phyloP scores from a whole-genome alignment of 2,113 vertebrate genomes.

The Fregetta grallaria region DNA sequence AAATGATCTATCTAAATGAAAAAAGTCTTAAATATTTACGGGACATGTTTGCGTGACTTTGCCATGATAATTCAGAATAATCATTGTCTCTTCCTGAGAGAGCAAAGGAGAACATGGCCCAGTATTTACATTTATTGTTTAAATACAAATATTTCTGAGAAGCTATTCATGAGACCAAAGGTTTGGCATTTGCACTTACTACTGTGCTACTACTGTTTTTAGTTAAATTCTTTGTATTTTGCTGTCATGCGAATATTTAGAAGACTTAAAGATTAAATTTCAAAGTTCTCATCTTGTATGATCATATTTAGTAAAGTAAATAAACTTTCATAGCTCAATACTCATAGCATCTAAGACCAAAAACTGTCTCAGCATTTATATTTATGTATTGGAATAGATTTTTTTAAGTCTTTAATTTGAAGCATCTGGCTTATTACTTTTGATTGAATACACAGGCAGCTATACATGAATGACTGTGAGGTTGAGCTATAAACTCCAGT shows the following conservation, averaged over 20 bases:
- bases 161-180: neutral
- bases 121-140: neutral
- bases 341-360: neutral
- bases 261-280: conserved; percentile 49
- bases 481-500: neutral
- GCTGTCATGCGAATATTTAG: conserved; percentile 64
- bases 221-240: conserved; percentile 22
- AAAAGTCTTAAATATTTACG: neutral
- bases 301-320: conserved; percentile 29
- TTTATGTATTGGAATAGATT: neutral
- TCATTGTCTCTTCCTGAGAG: neutral
- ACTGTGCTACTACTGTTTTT: conserved; percentile 45
- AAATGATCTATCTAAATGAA: neutral
- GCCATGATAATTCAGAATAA: neutral
- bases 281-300: neutral
- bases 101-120: neutral
- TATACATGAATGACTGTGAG: neutral
- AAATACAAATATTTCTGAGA: neutral
- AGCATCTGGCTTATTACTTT: neutral
- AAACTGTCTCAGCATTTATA: neutral
- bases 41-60: neutral
- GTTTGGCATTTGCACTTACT: conserved; percentile 33
- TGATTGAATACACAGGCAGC: neutral
- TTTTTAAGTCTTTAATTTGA: conserved; percentile 14
- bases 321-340: neutral